Evolutionary conservation across 2,888 invertebrate species (phyloP).

Genomic region (Drosophila kuntzei): DNA sequence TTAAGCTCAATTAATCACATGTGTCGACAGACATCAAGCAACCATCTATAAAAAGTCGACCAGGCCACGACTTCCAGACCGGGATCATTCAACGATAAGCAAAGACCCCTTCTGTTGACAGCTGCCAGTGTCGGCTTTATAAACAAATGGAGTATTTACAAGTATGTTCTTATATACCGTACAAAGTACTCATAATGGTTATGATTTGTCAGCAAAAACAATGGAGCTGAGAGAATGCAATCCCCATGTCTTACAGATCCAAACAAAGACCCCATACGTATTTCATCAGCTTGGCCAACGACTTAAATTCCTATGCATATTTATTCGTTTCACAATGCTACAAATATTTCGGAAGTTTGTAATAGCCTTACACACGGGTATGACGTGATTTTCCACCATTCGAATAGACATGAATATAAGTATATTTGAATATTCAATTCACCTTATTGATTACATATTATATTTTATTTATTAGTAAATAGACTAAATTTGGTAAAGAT

Average conservation of each 20-base stretch:
- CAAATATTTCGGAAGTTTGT: conserved; percentile 9
- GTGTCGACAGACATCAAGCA: conserved; percentile 13
- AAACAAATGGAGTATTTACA: conserved; percentile 13
- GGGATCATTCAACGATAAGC: conserved; percentile 68
- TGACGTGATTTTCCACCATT: conserved; percentile 9
- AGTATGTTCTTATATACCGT: conserved; percentile 7
- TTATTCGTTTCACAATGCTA: conserved; percentile 17
- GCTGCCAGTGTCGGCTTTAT: conserved; percentile 39
- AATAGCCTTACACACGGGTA: neutral
- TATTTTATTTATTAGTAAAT: too few species aligned
- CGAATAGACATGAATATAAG: neutral
- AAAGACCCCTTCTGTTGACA: conserved; percentile 51
- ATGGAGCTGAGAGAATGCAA: conserved; percentile 15
- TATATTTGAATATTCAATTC: neutral
- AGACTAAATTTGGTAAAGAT: too few species aligned
- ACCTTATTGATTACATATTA: too few species aligned
- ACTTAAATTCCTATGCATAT: conserved; percentile 17
- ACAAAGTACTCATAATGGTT: conserved; percentile 10
- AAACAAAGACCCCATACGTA: conserved; percentile 25
- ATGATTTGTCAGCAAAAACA: conserved; percentile 41
- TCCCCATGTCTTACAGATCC: conserved; percentile 1
- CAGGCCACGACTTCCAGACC: conserved; percentile 12
- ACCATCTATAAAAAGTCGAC: conserved; percentile 21
- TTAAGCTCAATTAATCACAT: conserved; percentile 66
- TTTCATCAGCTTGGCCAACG: conserved; percentile 7